A percentile compares a stretch with the other conserved stretches of the same genome.
Conservation (phyloP, 2,888 invertebrate genomes). For the Caenorhabditis imperialis region DNA sequence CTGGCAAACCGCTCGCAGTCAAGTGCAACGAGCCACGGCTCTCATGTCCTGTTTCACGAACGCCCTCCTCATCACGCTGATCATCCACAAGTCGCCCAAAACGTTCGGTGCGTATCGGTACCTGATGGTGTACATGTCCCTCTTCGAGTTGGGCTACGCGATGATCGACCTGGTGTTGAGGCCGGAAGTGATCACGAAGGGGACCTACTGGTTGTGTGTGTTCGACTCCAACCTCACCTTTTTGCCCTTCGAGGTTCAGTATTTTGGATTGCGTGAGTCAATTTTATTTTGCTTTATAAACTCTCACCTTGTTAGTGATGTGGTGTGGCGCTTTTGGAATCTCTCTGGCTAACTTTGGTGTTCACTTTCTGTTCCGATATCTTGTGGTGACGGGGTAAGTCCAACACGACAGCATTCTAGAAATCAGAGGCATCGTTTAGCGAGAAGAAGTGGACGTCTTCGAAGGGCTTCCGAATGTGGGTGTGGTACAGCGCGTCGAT, state of each 20-base stretch:
- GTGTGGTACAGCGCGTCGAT: not conserved
- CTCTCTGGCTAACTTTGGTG: conserved; percentile 3
- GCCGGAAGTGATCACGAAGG: not conserved
- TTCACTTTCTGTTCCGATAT: not conserved
- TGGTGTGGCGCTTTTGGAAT: not conserved
- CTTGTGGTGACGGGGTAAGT: not conserved
- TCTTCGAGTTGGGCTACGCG: not conserved
- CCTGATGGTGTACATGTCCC: conserved; percentile 1
- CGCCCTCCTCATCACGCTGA: not conserved
- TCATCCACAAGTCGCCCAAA: not conserved
- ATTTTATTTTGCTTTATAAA: not conserved
- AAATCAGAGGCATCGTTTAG: not conserved
- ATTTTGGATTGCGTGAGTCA: too few relatives aligned
- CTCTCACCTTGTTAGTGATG: not conserved
- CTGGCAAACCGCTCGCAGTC: too few relatives aligned
- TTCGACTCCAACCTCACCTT: not conserved
- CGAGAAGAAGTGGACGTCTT: not conserved
- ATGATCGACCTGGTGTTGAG: not conserved
- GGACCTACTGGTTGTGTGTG: not conserved
- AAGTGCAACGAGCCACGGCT: too few relatives aligned
- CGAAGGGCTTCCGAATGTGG: not conserved
- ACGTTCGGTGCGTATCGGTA: not conserved
- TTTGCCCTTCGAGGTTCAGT: not conserved
- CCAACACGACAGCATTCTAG: too few relatives aligned
- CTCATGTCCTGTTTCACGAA: too few relatives aligned